Evolutionary conservation across 2,113 vertebrate species (phyloP).

Genomic region (Cottus gobio): DNA sequence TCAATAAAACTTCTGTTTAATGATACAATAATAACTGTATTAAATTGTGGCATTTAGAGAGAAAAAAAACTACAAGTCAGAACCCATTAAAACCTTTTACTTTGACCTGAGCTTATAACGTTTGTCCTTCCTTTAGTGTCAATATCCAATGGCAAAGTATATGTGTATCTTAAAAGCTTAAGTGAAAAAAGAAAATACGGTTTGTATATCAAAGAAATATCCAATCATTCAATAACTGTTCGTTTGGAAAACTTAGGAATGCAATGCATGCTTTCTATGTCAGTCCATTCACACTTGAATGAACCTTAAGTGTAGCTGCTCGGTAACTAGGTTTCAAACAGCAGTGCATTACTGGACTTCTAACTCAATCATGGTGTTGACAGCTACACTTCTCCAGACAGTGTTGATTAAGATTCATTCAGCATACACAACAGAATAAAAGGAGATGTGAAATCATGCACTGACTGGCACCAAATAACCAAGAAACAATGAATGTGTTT

Average conservation of each 20-base stretch:
- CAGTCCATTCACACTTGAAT: not conserved
- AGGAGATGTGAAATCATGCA: conserved; percentile 40
- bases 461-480: conserved; percentile 52
- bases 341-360: not conserved
- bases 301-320: not conserved
- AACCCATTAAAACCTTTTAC: not conserved
- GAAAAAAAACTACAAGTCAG: not conserved
- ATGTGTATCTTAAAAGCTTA: not conserved
- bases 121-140: not conserved
- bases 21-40: not conserved
- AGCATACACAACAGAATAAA: conserved; percentile 32
- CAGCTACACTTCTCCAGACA: conserved; percentile 24
- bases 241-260: not conserved
- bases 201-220: not conserved
- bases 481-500: conserved; percentile 17
- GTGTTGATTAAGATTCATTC: conserved; percentile 13
- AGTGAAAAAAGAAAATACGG: not conserved
- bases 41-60: not conserved
- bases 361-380: conserved; percentile 24
- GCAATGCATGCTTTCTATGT: not conserved
- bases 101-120: not conserved
- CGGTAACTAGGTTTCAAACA: conserved; percentile 14
- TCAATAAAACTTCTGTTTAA: not conserved
- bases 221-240: not conserved
- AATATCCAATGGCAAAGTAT: not conserved